Percentiles rank a stretch among this genome's conserved stretches.
Conservation (phyloP, 2,797 vertebrate genomes). For the Molossus alvarezi region DNA sequence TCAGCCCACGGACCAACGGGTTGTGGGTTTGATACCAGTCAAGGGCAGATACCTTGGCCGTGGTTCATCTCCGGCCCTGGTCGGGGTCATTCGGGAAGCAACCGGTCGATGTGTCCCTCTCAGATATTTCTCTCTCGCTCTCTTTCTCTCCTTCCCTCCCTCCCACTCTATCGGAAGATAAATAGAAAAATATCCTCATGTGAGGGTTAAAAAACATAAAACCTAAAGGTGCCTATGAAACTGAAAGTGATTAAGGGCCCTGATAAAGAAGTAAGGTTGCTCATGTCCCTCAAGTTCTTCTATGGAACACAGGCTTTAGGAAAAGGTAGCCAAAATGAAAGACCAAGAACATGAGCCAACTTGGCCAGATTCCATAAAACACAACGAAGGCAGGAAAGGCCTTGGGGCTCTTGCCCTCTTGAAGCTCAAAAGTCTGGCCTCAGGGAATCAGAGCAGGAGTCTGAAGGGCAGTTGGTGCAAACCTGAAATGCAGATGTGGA, state of each 20-base stretch:
- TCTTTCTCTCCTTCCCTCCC: too few species aligned
- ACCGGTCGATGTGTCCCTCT: too few species aligned
- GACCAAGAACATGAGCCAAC: background rate
- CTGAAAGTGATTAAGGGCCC: background rate
- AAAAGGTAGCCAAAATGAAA: background rate
- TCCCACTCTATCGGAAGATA: too few species aligned
- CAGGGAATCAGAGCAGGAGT: background rate
- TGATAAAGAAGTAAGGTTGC: background rate
- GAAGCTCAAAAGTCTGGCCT: background rate
- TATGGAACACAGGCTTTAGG: background rate
- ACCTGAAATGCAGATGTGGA: fast-evolving
- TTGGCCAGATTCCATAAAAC: background rate
- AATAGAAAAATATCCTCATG: too few species aligned
- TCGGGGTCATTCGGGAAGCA: too few species aligned
- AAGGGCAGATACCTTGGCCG: too few species aligned
- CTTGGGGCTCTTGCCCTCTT: background rate
- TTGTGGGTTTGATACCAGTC: too few species aligned
- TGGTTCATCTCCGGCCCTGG: too few species aligned
- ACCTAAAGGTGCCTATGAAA: background rate
- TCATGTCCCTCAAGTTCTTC: background rate
- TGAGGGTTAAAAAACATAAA: background rate
- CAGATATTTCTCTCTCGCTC: too few species aligned
- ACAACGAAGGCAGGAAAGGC: background rate
- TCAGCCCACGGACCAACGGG: too few species aligned
- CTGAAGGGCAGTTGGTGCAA: background rate